Evolutionary conservation across 2,113 vertebrate genomes (phyloP), one percentile per base, ranked within the genome.

Genomic region (Halichoerus grypus): DNA sequence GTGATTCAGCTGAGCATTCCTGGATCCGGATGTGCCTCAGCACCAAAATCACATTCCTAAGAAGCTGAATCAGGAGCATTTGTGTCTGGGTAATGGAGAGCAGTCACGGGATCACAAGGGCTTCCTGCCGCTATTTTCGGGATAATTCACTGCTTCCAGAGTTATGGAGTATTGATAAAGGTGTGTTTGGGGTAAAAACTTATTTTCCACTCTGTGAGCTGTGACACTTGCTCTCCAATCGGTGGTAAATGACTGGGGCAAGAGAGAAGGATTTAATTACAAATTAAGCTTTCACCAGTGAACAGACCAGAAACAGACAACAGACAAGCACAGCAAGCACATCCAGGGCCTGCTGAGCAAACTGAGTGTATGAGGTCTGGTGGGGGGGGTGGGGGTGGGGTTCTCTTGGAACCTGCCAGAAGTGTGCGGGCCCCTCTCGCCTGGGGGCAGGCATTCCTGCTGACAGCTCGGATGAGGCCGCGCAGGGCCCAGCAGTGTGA

Each of bases 91-190:
- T 36, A 7, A 26, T 4, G 4, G 26, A 7, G 14, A 93, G 15
- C 24, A 6, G 36, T 19, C 87, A 22, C 49, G 13, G 16, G 55
- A 28, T 42, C 80, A 4, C 1, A 81, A 71, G 69, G 72, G 63
- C 83, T 96, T 91, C 83, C 96, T 93, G 0, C 0, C 77, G 80
- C 88, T 89, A 53, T 88, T 97, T 97, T 87, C 93, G 51, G 94
- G 91, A 26, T 49, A 51, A 87, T 39, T 76, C 51, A 2, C 2
- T 46, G 2, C 88, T 97, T 82, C 74, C 84, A 86, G 74, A 97
- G 94, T 49, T 92, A 51, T 24, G 65, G 22, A 92, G 18, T 36
- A 82, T 26, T 61, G 59, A 92, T 59, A n/a, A 90, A 97, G 86
- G 87, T 3, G 4, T 24, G 63, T 93, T 95, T 49, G 55, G 63